phyloP scores from a whole-genome alignment of 2,113 vertebrate genomes.

The Eleginops maclovinus region DNA sequence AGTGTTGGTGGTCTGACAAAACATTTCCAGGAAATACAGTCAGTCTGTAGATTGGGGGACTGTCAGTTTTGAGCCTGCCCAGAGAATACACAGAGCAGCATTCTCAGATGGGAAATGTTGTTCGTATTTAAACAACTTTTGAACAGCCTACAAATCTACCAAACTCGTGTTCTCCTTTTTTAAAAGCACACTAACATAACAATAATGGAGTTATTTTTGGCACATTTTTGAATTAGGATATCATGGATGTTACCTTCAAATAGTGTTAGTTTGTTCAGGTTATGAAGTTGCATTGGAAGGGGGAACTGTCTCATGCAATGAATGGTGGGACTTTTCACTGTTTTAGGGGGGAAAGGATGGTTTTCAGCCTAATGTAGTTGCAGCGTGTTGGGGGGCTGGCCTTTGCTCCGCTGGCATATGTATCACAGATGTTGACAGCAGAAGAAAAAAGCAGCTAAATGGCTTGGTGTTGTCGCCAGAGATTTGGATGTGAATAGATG shows the following conservation, averaged over 20 bases:
- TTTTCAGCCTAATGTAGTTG: not conserved
- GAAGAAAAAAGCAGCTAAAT: conserved; percentile 33
- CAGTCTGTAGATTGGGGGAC: not conserved
- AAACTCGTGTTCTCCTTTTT: no score
- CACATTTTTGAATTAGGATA: no score
- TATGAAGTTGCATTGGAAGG: not conserved
- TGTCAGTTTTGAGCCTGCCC: not conserved
- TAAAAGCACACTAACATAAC: no score
- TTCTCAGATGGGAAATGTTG: no score
- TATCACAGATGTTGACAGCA: conserved; percentile 26
- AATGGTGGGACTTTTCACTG: not conserved
- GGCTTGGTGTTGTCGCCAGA: conserved; percentile 29
- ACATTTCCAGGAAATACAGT: no score
- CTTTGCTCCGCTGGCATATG: not conserved
- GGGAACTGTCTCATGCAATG: no score
- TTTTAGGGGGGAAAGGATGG: not conserved
- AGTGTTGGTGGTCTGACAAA: not conserved
- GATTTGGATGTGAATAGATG: conserved; percentile 60
- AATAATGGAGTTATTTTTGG: no score
- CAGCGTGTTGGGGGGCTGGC: not conserved
- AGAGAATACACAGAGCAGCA: not conserved
- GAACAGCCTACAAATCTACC: no score
- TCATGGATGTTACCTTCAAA: not conserved
- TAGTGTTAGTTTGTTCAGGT: not conserved
- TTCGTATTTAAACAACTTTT: no score